Evolutionary conservation across 2,797 vertebrate genomes (phyloP), one percentile per base, ranked within the genome.

Genomic region (Sebastes iracundus): DNA sequence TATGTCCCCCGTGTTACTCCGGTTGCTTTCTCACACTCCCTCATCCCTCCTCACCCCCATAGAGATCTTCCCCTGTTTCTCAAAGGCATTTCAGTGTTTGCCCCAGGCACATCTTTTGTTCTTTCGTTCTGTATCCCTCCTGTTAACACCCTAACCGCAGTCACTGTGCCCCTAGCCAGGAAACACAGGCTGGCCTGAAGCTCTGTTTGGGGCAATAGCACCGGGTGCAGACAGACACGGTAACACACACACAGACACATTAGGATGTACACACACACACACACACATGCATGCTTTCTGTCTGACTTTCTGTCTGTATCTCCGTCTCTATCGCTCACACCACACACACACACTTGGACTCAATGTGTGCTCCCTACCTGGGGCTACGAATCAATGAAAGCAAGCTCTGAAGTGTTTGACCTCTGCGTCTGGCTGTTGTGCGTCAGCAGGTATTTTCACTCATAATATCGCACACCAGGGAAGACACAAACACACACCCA

Each of bases 361-460:
- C 72, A 65, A 22, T 68, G 75, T 82, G 67, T 79, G 68, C 73
- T 88, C 75, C 81, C 49, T 81, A 90, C 93, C 91, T 88, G 88
- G 56, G 89, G 92, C 90, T 82, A 89, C 79, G 89, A 94, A 91
- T 92, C 93, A 91, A 89, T 90, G 90, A 87, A 90, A 91, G 88
- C 83, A 76, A 76, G 73, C 87, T 86, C 78, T 83, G 64, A 81
- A 91, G 84, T 85, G 76, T 91, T 86, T 94, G 93, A 95, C 92
- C 91, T 93, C 90, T 87, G 83, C 73, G 83, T 82, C 86, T 87
- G 87, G 75, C 82, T 89, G 76, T 90, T 88, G 82, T 93, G 91
- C 86, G 82, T 93, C 92, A 93, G 88, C 92, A 90, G 81, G 81
- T 93, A 93, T 95, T 94, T 93, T 93, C 88, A 94, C 90, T 94